Evolutionary conservation across 2,888 invertebrate species (phyloP).

Genomic region (Plagodis pulveraria): DNA sequence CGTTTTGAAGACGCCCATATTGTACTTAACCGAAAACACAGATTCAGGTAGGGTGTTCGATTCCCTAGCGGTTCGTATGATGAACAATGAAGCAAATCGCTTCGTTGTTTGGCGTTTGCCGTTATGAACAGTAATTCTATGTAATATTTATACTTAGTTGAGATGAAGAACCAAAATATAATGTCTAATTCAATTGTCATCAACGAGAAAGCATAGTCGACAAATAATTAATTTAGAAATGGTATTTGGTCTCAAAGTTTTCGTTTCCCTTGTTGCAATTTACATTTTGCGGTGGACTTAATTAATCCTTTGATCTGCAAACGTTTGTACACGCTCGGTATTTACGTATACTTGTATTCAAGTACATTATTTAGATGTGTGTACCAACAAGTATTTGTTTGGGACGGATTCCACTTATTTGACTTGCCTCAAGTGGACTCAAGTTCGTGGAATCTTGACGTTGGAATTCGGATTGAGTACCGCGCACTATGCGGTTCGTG

Average conservation of each 20-base stretch:
- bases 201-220: no score
- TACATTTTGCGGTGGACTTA: constrained; percentile 19
- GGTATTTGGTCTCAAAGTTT: constrained; percentile 5
- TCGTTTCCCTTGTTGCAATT: constrained; percentile 17
- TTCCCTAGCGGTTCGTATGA: no score
- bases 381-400: constrained; percentile 28
- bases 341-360: constrained; percentile 5
- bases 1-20: no score
- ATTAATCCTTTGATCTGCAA: constrained; percentile 28
- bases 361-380: constrained; percentile 21
- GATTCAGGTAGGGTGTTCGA: no score
- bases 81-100: no score
- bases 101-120: no score
- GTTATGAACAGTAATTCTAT: no score
- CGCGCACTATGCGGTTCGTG: constrained; percentile 14
- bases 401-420: constrained; percentile 29
- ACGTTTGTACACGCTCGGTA: constrained; percentile 22
- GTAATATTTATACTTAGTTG: no score
- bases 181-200: no score
- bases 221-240: constrained; percentile 8
- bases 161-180: no score
- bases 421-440: constrained; percentile 24
- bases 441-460: constrained; percentile 24
- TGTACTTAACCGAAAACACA: no score
- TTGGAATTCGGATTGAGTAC: constrained; percentile 24